Evolutionary conservation across 2,113 vertebrate species (phyloP), one percentile per base, ranked within the genome.

Genomic region (Melozone crissalis): DNA sequence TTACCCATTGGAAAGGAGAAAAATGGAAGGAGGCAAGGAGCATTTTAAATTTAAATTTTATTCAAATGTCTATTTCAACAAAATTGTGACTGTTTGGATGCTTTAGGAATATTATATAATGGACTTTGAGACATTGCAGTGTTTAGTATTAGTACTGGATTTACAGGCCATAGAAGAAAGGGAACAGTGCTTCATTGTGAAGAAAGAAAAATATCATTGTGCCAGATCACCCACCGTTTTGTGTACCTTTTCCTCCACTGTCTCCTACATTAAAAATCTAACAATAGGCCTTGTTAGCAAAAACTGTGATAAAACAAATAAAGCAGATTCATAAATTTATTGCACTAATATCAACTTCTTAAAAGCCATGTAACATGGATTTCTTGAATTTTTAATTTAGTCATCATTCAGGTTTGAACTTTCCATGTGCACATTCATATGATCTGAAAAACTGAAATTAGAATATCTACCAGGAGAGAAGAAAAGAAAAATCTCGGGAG

Each of bases 1-100:
- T 87, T 90, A 81, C 55, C 66, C 95, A 88, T 97, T 57, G 84
- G 89, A 94, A 96, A 76, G 61, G 62, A 96, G 26, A 63, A 95
- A 87, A 92, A 93, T 54, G 33, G 52, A 92, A 90, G 74, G 68
- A 85, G 10, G 26, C 57, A 95, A 90, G 49, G 18, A 77, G 17
- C 24, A 55, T 90, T 96, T 93, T 62, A 58, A 91, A 87, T 76
- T 26, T 3, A 55, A 27, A 27, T 59, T 73, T 68, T 62, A 57
- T 89, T 61, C 72, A 22, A 88, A 49, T 82, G 23, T 76, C 55
- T 86, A 6, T 61, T 91, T 84, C 65, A 84, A 66, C 15, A 88
- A 39, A 41, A 80, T 35, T 90, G 33, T 90, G 84, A 84, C 47
- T 88, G 26, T 92, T 47, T 84, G 41, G 88, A 68, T 94, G 31